These are phyloP conservation scores for Antedon mediterranea DNA, from an alignment of 53 echinoderm and acorn worm species.

Conservation along the genomic window DNA sequence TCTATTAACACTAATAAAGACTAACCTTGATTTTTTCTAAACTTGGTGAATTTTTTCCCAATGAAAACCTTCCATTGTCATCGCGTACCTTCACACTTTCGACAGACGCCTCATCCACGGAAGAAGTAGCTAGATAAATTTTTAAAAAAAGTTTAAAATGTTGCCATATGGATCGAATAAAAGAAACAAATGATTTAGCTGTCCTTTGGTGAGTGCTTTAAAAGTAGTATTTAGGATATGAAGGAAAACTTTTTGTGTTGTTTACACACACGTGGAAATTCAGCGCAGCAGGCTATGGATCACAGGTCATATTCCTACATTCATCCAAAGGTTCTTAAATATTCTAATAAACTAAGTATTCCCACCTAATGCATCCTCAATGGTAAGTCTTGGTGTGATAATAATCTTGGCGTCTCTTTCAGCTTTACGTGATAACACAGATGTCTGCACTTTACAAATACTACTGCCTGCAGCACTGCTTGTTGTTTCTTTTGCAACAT, in stretches of 20 bases:
- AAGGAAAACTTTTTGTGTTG: too few species aligned
- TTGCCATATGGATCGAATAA: too few species aligned
- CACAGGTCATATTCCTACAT: background rate
- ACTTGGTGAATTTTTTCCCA: constrained; percentile 53
- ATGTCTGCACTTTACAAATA: constrained; percentile 43
- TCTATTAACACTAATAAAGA: too few species aligned
- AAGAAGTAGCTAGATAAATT: constrained; percentile 7
- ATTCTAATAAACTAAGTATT: background rate
- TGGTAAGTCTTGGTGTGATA: constrained; percentile 26
- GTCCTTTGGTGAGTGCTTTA: too few species aligned
- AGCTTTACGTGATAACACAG: constrained; percentile 53
- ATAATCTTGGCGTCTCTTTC: constrained; percentile 20
- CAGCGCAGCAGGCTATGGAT: too few species aligned
- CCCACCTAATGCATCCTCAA: constrained; percentile 45
- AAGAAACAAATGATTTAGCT: too few species aligned
- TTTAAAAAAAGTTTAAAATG: too few species aligned
- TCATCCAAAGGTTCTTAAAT: background rate
- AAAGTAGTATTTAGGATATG: too few species aligned
- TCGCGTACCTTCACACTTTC: constrained; percentile 65
- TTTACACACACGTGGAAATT: too few species aligned
- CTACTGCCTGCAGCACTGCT: constrained; percentile 35
- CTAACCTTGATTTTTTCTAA: constrained; percentile 84
- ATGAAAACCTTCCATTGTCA: constrained; percentile 60
- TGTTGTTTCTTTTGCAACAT: background rate
- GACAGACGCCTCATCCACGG: constrained; percentile 63